Evolutionary conservation across 1,140 invertebrate genomes (phyloP).

Genomic region (Chymomyza costata): DNA sequence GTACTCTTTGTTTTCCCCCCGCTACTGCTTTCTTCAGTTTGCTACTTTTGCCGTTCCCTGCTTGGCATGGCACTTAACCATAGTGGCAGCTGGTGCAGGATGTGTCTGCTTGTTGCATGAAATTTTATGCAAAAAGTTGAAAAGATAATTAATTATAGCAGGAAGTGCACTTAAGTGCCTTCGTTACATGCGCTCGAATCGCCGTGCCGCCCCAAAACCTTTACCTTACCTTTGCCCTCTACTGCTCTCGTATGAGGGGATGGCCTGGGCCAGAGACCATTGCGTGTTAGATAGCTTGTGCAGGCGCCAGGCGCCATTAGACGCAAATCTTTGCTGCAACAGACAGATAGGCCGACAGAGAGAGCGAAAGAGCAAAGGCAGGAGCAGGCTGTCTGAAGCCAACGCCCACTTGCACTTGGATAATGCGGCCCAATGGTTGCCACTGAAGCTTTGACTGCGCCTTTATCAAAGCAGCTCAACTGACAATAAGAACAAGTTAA

Average conservation of each 20-base stretch:
- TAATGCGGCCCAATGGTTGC: background rate
- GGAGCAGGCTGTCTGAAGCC: too few species aligned
- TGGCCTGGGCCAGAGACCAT: slow-evolving; percentile 23
- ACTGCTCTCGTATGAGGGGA: too few species aligned
- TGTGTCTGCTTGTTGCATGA: slow-evolving; percentile 51
- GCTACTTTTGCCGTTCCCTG: too few species aligned
- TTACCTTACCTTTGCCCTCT: too few species aligned
- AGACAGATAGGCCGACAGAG: background rate
- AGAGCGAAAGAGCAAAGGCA: too few species aligned
- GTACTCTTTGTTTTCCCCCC: too few species aligned
- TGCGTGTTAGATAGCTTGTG: background rate
- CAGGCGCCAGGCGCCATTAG: slow-evolving; percentile 44
- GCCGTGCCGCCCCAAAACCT: slow-evolving; percentile 3
- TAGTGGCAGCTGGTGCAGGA: slow-evolving; percentile 12
- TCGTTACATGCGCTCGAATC: slow-evolving; percentile 55
- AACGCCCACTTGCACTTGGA: too few species aligned
- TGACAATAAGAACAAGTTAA: slow-evolving; percentile 72
- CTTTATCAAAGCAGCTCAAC: slow-evolving; percentile 64
- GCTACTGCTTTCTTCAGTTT: too few species aligned
- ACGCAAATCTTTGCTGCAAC: slow-evolving; percentile 46
- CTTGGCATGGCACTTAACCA: too few species aligned
- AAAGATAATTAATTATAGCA: slow-evolving; percentile 74
- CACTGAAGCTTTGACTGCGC: slow-evolving; percentile 54
- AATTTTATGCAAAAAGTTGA: slow-evolving; percentile 73
- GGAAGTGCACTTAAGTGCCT: slow-evolving; percentile 73